Evolutionary conservation across 2,888 invertebrate genomes (phyloP).

Genomic region (Lasiommata megera): DNA sequence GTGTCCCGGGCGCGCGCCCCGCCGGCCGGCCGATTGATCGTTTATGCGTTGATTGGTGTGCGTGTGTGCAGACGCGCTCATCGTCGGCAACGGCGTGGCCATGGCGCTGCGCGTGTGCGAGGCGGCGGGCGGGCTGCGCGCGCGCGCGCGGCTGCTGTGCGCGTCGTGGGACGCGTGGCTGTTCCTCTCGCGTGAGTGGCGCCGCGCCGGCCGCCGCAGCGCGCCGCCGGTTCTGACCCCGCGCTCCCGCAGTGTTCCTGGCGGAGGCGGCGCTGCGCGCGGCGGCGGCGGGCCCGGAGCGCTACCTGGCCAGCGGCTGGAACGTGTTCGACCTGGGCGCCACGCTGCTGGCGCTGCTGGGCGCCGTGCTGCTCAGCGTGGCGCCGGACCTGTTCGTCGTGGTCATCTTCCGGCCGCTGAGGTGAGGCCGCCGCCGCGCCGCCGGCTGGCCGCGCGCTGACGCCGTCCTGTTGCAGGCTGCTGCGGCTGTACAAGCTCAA

Average conservation of each 20-base stretch:
- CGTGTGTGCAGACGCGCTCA: constrained; percentile 83
- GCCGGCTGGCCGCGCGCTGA: background rate
- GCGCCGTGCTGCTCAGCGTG: constrained; percentile 84
- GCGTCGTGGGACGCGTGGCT: constrained; percentile 89
- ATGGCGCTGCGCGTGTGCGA: constrained; percentile 87
- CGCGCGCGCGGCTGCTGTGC: constrained; percentile 84
- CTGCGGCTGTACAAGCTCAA: constrained; percentile 89
- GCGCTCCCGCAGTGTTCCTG: constrained; percentile 83
- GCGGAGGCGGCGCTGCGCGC: constrained; percentile 88
- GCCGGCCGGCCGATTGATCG: background rate
- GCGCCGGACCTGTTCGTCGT: constrained; percentile 86
- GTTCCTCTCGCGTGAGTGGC: constrained; percentile 85
- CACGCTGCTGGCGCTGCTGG: constrained; percentile 84
- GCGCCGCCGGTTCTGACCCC: background rate
- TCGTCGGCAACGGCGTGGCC: constrained; percentile 87
- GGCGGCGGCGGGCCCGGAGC: constrained; percentile 85
- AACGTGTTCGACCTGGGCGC: constrained; percentile 90
- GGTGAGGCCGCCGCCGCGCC: constrained; percentile 48
- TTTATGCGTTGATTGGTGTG: too few species aligned
- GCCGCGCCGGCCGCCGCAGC: background rate
- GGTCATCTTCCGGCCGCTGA: constrained; percentile 86
- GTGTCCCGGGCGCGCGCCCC: constrained; percentile 44
- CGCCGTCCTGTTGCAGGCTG: constrained; percentile 53
- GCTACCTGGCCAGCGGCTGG: constrained; percentile 92
- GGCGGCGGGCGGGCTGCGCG: constrained; percentile 81